Base-by-base conservation (phyloP, 2,888 invertebrate genomes). In the Adineta ricciae region DNA sequence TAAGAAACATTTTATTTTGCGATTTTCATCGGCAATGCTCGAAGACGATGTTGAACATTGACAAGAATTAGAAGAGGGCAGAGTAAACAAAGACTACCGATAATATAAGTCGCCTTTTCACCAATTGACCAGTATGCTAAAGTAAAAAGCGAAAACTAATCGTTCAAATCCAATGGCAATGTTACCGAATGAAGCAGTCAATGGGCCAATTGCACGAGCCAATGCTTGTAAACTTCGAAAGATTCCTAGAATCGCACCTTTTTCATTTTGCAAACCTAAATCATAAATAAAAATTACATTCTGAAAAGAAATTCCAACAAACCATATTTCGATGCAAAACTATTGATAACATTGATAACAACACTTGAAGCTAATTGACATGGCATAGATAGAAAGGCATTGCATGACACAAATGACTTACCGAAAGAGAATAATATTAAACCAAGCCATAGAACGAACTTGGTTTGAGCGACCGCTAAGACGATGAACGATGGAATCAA, bases 341-440 rank as follows among this genome's bases (percentile, higher is more conserved):
- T 95, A 88, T 96, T 97, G 92, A 98, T 93, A 89, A 96, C 96
- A 21, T 98, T 96, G 38, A 98, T 97, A 50, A 97, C 96, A 64
- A 85, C 72, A 49, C 83, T 64, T 50, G 73, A 82, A 73, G 73
- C 64, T 27, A 27, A 41, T 50, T 14, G n/a, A 83, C 5, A 32
- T 83, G 54, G 54, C 54, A 54, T 27, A 54, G 36, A 85, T 16
- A 82, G 16, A 36, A 83, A 46, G 16, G 11, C 27, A 19, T 24
- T 83, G 11, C 14, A 16, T 50, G 19, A 50, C 2, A 19, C 3
- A 50, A 50, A 50, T 11, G 50, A 19, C 19, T 41, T 21, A 83
- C 52, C 96, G 88, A 96, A 92, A 19, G 97, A 94, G 91, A 95
- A 98, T 11, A 97, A 91, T 84, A 94, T 93, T 85, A 99, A 92